Percentiles rank a stretch among this genome's conserved stretches.
phyloP scores from a whole-genome alignment of 2,888 invertebrate species.

The Megamerina dolium region DNA sequence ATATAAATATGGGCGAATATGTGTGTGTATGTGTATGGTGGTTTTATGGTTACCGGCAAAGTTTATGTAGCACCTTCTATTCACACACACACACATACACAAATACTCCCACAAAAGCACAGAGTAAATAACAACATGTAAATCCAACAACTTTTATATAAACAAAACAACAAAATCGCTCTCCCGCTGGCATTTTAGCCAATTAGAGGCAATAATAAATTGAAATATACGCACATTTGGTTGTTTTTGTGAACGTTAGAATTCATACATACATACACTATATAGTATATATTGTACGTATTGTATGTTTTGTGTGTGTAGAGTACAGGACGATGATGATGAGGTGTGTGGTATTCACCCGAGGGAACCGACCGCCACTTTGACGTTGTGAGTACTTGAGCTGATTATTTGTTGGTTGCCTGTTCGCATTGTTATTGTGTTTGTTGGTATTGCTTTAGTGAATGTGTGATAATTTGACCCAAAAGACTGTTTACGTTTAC shows the following conservation, averaged over 20 bases:
- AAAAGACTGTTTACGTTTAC: constrained; percentile 7
- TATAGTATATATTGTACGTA: no score
- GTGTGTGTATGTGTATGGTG: constrained; percentile 5
- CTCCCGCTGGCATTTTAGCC: constrained; percentile 42
- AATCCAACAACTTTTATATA: constrained; percentile 1
- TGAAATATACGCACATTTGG: constrained; percentile 39
- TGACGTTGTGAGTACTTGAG: no score
- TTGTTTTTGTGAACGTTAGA: no score
- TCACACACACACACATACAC: neutral
- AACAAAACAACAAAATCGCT: constrained; percentile 1
- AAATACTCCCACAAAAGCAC: neutral
- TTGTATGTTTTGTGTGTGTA: no score
- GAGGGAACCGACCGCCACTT: constrained; percentile 21
- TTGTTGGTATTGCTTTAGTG: constrained; percentile 3
- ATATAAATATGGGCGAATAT: no score
- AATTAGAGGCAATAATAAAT: constrained; percentile 46
- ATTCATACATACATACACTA: no score
- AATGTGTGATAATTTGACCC: constrained; percentile 13
- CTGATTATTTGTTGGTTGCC: no score
- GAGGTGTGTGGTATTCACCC: no score
- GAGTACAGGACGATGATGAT: no score
- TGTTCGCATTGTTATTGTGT: no score
- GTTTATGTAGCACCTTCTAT: no score
- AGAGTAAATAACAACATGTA: neutral
- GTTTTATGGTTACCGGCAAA: constrained; percentile 1